These are phyloP conservation scores for Halcyon leucocephala DNA, from an alignment of 2,797 vertebrate genomes.

Conservation along the genomic window DNA sequence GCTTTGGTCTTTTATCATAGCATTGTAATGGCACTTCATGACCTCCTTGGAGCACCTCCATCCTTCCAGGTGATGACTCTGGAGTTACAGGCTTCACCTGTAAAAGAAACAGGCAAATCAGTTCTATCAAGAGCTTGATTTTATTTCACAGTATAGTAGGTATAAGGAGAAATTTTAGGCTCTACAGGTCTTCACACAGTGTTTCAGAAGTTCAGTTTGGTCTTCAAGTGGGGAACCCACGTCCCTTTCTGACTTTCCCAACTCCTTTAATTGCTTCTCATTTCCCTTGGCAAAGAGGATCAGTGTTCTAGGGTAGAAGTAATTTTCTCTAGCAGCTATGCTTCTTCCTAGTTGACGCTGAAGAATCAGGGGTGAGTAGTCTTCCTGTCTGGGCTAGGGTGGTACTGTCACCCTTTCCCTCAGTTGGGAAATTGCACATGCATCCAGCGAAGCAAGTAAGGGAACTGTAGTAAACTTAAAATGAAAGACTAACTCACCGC, in stretches of 20 bases:
- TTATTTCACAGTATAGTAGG: neutral
- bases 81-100: neutral
- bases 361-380: neutral
- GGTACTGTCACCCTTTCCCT: neutral
- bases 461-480: neutral
- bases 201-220: neutral
- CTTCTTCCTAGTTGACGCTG: neutral
- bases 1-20: neutral
- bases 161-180: neutral
- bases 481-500: neutral
- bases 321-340: neutral
- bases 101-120: neutral
- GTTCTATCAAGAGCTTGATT: neutral
- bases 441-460: neutral
- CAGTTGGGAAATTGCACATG: neutral
- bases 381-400: neutral
- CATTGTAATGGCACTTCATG: neutral
- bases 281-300: neutral
- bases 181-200: neutral
- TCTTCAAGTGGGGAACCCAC: neutral
- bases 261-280: neutral
- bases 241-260: neutral
- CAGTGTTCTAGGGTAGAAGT: neutral
- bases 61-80: neutral
- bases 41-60: neutral